Percentiles rank a stretch among this genome's conserved stretches.
Evolutionary conservation across 2,888 invertebrate species (phyloP).

Genomic region (Epsilonema sp.): DNA sequence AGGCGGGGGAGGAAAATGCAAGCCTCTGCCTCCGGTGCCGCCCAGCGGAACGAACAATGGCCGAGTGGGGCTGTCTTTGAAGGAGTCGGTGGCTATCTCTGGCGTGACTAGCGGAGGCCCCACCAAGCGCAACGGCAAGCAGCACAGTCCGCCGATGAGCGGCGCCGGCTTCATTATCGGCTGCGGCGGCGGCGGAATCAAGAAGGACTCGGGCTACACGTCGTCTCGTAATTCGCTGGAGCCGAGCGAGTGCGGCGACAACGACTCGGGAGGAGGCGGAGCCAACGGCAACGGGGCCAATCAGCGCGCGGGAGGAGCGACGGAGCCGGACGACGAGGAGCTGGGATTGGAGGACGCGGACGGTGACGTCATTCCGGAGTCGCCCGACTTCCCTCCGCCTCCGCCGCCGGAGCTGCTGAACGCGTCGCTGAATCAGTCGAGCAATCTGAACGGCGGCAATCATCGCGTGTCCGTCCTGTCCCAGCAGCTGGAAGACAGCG

Average conservation of each 20-base stretch:
- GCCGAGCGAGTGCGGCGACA: conserved; percentile 24
- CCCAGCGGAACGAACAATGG: not conserved
- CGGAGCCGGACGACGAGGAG: too few relatives aligned
- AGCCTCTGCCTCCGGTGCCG: not conserved
- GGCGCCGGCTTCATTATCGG: conserved; percentile 6
- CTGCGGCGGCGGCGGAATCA: not conserved
- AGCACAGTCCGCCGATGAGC: conserved; percentile 19
- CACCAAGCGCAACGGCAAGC: conserved; percentile 1
- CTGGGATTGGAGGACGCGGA: too few relatives aligned
- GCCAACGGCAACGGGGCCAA: not conserved
- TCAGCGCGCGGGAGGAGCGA: too few relatives aligned
- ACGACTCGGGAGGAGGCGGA: not conserved
- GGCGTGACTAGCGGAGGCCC: conserved; percentile 12
- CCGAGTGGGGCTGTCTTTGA: conserved; percentile 14
- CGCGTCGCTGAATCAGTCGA: conserved; percentile 10
- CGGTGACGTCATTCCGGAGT: conserved; percentile 1
- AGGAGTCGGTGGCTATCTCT: conserved; percentile 25
- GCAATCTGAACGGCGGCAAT: conserved; percentile 8
- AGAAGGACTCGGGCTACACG: conserved; percentile 19
- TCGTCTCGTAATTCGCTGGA: conserved; percentile 27
- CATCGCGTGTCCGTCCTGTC: conserved; percentile 23
- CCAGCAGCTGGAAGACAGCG: conserved; percentile 24
- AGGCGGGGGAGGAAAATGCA: not conserved
- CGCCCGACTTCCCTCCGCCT: conserved; percentile 7
- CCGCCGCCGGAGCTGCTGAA: conserved; percentile 10